Evolutionary conservation across 2,888 invertebrate species (phyloP).

Genomic region (Acrobasis repandana): DNA sequence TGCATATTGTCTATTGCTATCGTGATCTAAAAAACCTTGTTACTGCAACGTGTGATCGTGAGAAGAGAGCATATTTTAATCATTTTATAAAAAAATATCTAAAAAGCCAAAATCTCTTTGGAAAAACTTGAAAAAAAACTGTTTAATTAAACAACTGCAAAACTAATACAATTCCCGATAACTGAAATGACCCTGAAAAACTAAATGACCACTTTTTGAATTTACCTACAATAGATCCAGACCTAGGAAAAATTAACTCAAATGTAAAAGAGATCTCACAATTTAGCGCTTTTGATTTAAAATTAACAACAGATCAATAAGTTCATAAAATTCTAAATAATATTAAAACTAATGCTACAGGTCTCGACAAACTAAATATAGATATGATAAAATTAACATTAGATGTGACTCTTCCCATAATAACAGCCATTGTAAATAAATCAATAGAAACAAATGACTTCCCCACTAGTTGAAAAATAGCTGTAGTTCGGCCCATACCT

Average conservation of each 20-base stretch:
- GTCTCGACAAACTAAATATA: conserved; percentile 24
- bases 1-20: too few species aligned
- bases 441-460: too few species aligned
- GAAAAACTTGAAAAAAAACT: conserved; percentile 21
- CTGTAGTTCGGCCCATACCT: too few species aligned
- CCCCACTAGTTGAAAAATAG: too few species aligned
- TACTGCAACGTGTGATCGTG: conserved; percentile 24
- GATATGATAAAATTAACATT: conserved; percentile 29
- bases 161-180: neutral
- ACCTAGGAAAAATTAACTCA: neutral
- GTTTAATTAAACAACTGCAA: neutral
- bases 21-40: conserved; percentile 28
- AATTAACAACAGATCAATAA: too few species aligned
- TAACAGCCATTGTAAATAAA: conserved; percentile 26
- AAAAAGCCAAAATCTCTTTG: conserved; percentile 22
- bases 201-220: neutral
- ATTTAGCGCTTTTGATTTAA: too few species aligned
- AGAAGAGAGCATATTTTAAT: conserved; percentile 30
- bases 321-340: conserved; percentile 23
- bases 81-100: conserved; percentile 28
- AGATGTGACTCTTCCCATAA: conserved; percentile 23
- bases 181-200: neutral
- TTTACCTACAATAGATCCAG: neutral
- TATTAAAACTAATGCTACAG: conserved; percentile 27
- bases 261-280: neutral